Percentiles rank a stretch among this genome's conserved stretches.
These are phyloP conservation scores for Glareola pratincola DNA, from an alignment of 2,113 vertebrate species.

Conservation along the genomic window DNA sequence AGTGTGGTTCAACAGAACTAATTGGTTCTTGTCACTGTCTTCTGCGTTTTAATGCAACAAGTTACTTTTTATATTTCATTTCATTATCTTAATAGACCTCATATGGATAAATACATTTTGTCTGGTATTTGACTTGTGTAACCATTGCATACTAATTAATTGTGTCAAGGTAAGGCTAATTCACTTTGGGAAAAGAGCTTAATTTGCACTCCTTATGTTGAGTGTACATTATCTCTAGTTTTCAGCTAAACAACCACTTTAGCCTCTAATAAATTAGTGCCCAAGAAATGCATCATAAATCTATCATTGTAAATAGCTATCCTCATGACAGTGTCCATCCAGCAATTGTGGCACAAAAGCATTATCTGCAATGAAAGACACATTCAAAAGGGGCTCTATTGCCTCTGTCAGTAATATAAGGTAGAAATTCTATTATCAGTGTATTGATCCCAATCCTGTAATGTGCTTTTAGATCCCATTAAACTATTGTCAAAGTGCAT, in stretches of 20 bases:
- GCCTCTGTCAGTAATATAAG: constrained; percentile 31
- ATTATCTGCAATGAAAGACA: constrained; percentile 44
- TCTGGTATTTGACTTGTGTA: constrained; percentile 68
- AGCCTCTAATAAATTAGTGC: constrained; percentile 48
- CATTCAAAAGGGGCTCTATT: constrained; percentile 17
- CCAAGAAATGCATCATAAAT: constrained; percentile 58
- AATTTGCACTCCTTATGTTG: constrained; percentile 21
- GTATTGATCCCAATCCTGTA: constrained; percentile 59
- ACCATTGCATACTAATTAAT: neutral
- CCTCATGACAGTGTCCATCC: constrained; percentile 10
- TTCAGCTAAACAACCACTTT: constrained; percentile 65
- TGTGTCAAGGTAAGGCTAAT: constrained; percentile 50
- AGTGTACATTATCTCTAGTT: constrained; percentile 35
- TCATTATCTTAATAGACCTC: neutral
- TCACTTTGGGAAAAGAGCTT: constrained; percentile 44
- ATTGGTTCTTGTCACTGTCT: neutral
- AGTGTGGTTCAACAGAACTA: neutral
- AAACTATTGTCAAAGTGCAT: constrained; percentile 63
- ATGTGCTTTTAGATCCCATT: constrained; percentile 66
- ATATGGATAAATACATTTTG: constrained; percentile 62
- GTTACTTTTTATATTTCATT: neutral
- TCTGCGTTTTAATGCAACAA: neutral
- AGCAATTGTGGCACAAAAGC: constrained; percentile 15
- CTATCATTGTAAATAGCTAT: constrained; percentile 51
- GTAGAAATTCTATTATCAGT: constrained; percentile 42